Evolutionary conservation across 2,113 vertebrate genomes (phyloP), one percentile per base, ranked within the genome.

Genomic region (Gadus macrocephalus): DNA sequence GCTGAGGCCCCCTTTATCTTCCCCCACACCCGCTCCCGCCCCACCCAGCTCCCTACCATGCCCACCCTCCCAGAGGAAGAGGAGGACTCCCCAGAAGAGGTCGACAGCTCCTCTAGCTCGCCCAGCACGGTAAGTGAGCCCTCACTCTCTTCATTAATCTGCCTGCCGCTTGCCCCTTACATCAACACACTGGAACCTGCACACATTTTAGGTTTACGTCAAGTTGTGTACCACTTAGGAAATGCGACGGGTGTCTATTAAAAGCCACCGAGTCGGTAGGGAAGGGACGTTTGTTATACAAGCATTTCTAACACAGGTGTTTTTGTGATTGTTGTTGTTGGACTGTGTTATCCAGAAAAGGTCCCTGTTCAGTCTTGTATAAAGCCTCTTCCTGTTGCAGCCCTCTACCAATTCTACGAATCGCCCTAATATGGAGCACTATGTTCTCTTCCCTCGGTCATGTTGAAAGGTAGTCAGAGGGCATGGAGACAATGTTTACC

Each of bases 1-100:
- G 9, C 78, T 59, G 75, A 74, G 64, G 68, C 15, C 25, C 28
- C 77, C 38, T 87, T 89, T 61, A 6, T 86, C 62, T 88, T 90
- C 72, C 82, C 85, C 3, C 80, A 61, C 69, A 86, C 88, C 68
- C 85, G 87, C 6, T 86, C 86, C 72, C 90, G 87, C 1, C 81
- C 89, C 81, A 81, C 85, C 9, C 3, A 85, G 78, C 49, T 61
- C 76, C 88, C 89, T 71, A 62, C 81, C 83, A 99, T 98, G 96
- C 96, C 96, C 89, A 95, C 94, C 49, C 84, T 94, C 80, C 96
- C 96, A 1, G 95, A 96, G 88, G 95, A 97, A 25, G 93, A 95
- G 69, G 94, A 95, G 87, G 95, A 95, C 78, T 92, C 94, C 61
- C 90, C 92, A 12, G 95, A 95, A 81, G 91, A 95, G 72, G 78